A percentile compares a stretch with the other conserved stretches of the same genome.
These are phyloP conservation scores for Hypena proboscidalis DNA, from an alignment of 2,888 invertebrate species.

Conservation along the genomic window DNA sequence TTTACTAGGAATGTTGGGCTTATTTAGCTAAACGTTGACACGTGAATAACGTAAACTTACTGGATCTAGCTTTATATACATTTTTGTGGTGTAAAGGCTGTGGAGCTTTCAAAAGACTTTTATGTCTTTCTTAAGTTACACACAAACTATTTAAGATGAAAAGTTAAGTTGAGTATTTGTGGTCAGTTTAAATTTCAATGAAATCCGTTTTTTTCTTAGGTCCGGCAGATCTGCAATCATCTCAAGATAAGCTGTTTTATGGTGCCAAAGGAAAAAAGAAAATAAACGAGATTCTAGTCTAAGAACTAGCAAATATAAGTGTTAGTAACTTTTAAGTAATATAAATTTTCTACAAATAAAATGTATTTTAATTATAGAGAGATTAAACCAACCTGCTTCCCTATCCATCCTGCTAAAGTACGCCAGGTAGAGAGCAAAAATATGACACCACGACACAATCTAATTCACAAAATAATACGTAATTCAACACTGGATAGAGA, in stretches of 20 bases:
- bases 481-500: constrained; percentile 78
- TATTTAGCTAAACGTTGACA: too few species aligned
- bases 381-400: constrained; percentile 65
- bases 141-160: too few species aligned
- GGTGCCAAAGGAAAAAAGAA: constrained; percentile 62
- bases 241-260: constrained; percentile 94
- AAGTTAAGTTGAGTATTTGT: too few species aligned
- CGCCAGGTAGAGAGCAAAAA: constrained; percentile 72
- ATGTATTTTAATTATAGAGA: constrained; percentile 20
- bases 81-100: too few species aligned
- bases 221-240: constrained; percentile 96
- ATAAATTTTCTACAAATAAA: constrained; percentile 18
- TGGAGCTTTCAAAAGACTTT: too few species aligned
- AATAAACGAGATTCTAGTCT: constrained; percentile 39
- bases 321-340: background rate
- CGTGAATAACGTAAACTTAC: too few species aligned
- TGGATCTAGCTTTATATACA: too few species aligned
- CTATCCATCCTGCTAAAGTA: constrained; percentile 59
- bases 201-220: constrained; percentile 85
- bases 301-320: background rate
- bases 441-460: constrained; percentile 80
- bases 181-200: background rate
- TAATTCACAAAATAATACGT: constrained; percentile 85
- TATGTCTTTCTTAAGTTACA: too few species aligned
- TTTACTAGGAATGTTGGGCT: too few species aligned